These are phyloP conservation scores for Rhizoglyphus robini DNA, from an alignment of 1,140 invertebrate species.

Conservation along the genomic window DNA sequence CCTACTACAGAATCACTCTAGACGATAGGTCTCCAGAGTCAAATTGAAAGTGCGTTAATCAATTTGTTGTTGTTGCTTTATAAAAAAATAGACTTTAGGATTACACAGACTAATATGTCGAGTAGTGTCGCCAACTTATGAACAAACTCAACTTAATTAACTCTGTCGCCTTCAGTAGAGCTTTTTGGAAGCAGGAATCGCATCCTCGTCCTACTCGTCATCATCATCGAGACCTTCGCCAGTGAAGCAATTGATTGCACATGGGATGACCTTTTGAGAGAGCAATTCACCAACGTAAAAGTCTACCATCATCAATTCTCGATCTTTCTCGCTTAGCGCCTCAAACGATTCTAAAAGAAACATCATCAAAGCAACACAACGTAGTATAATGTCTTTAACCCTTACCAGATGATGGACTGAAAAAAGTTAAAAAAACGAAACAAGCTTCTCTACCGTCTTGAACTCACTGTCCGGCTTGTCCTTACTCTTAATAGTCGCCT, in stretches of 20 bases:
- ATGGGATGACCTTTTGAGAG: slow-evolving; percentile 75
- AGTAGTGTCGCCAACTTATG: no score
- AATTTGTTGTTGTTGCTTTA: no score
- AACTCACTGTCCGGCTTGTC: slow-evolving; percentile 85
- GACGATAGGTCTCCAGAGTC: background rate
- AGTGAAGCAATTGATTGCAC: slow-evolving; percentile 84
- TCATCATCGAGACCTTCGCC: slow-evolving; percentile 37
- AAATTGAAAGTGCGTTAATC: no score
- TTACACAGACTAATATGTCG: no score
- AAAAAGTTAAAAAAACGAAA: slow-evolving; percentile 99
- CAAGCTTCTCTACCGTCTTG: slow-evolving; percentile 72
- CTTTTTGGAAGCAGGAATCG: background rate
- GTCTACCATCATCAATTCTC: slow-evolving; percentile 67
- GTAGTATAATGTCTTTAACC: background rate
- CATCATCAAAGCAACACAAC: background rate
- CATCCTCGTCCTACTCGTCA: slow-evolving; percentile 25
- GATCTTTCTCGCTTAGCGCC: slow-evolving; percentile 58
- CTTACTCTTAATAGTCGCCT: slow-evolving; percentile 95
- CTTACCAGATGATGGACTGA: slow-evolving; percentile 64
- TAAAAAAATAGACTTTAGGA: no score
- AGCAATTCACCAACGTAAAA: slow-evolving; percentile 98
- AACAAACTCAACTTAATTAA: no score
- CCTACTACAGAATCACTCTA: background rate
- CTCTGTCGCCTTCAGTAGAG: background rate
- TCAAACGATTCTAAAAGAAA: slow-evolving; percentile 31